Evolutionary conservation across 2,888 invertebrate genomes (phyloP).

Genomic region (Chalcosyrphus nemorum): DNA sequence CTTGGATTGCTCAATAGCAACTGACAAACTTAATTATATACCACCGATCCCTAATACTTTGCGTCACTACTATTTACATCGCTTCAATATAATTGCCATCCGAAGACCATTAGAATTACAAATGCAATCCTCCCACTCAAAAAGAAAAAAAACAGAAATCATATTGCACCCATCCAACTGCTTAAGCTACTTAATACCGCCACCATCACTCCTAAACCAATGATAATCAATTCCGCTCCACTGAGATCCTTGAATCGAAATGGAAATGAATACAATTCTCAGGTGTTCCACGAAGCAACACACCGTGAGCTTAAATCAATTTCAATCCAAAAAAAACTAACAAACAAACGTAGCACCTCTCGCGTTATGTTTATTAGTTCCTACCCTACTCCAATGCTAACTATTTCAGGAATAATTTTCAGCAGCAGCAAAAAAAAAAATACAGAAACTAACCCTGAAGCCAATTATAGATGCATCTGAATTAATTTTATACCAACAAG

Average conservation of each 20-base stretch:
- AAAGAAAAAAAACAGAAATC: no score
- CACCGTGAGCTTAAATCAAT: slow-evolving; percentile 42
- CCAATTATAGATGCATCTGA: slow-evolving; percentile 71
- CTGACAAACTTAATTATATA: not conserved
- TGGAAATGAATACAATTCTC: slow-evolving; percentile 50
- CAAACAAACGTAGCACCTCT: slow-evolving; percentile 41
- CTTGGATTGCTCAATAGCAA: not conserved
- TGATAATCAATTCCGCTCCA: slow-evolving; percentile 69
- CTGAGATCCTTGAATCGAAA: slow-evolving; percentile 61
- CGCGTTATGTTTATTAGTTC: slow-evolving; percentile 48
- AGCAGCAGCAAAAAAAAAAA: not conserved
- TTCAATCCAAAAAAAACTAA: slow-evolving; percentile 49
- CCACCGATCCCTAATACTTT: not conserved
- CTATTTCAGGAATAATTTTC: slow-evolving; percentile 29
- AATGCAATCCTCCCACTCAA: slow-evolving; percentile 50
- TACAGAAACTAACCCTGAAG: slow-evolving; percentile 10
- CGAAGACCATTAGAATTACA: slow-evolving; percentile 28
- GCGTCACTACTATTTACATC: not conserved
- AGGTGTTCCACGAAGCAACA: slow-evolving; percentile 49
- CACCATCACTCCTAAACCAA: not conserved
- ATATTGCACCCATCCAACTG: slow-evolving; percentile 58
- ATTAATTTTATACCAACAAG: slow-evolving; percentile 55
- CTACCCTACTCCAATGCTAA: not conserved
- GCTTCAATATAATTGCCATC: not conserved
- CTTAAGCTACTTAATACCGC: not conserved